These are phyloP conservation scores for Acleris laterana DNA, from an alignment of 2,888 invertebrate genomes.

Conservation along the genomic window DNA sequence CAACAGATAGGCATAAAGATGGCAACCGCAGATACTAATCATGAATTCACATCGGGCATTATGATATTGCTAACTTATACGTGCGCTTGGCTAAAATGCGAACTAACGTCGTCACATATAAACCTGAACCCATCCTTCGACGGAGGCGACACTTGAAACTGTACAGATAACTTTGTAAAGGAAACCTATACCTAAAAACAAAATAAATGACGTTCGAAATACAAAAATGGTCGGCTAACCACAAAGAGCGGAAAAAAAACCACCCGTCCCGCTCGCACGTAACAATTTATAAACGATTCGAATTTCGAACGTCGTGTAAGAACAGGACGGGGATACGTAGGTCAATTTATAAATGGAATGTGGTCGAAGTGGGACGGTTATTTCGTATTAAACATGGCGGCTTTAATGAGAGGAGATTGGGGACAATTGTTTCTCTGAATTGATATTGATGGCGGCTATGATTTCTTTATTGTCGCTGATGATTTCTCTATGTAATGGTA, in stretches of 20 bases:
- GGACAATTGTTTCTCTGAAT: constrained; percentile 49
- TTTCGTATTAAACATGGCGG: constrained; percentile 46
- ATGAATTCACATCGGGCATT: constrained; percentile 12
- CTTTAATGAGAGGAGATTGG: constrained; percentile 49
- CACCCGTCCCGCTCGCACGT: constrained; percentile 43
- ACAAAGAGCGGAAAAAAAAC: constrained; percentile 42
- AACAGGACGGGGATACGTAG: constrained; percentile 47
- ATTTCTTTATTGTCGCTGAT: constrained; percentile 34
- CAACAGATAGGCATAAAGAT: constrained; percentile 31
- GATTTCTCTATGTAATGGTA: constrained; percentile 28
- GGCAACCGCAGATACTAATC: constrained; percentile 29
- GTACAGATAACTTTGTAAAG: constrained; percentile 15
- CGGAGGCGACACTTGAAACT: neutral
- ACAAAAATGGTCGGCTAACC: constrained; percentile 42
- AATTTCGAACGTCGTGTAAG: constrained; percentile 49
- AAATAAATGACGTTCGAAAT: constrained; percentile 30
- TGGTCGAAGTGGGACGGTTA: constrained; percentile 47
- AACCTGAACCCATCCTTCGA: neutral
- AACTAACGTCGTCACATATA: neutral
- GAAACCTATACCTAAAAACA: constrained; percentile 11
- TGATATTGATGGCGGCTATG: constrained; percentile 42
- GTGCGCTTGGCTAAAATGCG: neutral
- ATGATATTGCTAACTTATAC: constrained; percentile 19
- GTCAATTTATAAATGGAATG: constrained; percentile 52
- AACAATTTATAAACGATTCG: constrained; percentile 53